Percentiles rank a stretch among this genome's conserved stretches.
phyloP scores from a whole-genome alignment of 2,888 invertebrate species.

The Drosophila affinis region DNA sequence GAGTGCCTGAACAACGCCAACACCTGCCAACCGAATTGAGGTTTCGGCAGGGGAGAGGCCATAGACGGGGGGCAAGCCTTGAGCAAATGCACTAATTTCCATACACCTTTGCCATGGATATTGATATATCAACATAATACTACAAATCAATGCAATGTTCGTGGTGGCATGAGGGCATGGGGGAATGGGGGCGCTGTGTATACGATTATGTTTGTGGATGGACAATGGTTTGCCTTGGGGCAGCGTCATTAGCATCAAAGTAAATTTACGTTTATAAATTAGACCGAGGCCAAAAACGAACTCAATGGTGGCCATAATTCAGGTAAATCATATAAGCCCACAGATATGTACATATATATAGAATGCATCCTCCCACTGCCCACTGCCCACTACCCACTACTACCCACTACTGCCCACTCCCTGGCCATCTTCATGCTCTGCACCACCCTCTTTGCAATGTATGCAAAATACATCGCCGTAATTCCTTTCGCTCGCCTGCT shows the following conservation, averaged over 20 bases:
- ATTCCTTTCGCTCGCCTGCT: conserved; percentile 45
- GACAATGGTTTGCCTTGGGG: conserved; percentile 38
- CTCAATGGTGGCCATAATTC: conserved; percentile 40
- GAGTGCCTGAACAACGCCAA: conserved; percentile 49
- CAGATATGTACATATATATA: not conserved
- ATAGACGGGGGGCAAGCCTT: conserved; percentile 22
- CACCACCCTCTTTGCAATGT: conserved; percentile 17
- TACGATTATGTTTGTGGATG: conserved; percentile 28
- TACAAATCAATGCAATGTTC: conserved; percentile 28
- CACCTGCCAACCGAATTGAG: conserved; percentile 47
- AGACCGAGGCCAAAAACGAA: conserved; percentile 31
- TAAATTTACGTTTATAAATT: conserved; percentile 60
- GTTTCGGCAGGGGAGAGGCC: conserved; percentile 22
- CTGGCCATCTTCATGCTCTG: not conserved
- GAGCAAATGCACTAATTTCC: conserved; percentile 58
- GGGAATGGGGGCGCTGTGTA: conserved; percentile 11
- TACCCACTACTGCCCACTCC: no score
- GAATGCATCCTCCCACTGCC: conserved; percentile 1
- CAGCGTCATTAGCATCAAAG: conserved; percentile 67
- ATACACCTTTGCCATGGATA: conserved; percentile 42
- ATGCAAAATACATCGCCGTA: conserved; percentile 66
- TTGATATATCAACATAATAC: conserved; percentile 58
- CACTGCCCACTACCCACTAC: not conserved
- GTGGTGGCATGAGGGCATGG: not conserved
- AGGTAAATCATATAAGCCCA: conserved; percentile 32